Conservation (phyloP, 2,113 vertebrate genomes). For the Perognathus longimembris region DNA sequence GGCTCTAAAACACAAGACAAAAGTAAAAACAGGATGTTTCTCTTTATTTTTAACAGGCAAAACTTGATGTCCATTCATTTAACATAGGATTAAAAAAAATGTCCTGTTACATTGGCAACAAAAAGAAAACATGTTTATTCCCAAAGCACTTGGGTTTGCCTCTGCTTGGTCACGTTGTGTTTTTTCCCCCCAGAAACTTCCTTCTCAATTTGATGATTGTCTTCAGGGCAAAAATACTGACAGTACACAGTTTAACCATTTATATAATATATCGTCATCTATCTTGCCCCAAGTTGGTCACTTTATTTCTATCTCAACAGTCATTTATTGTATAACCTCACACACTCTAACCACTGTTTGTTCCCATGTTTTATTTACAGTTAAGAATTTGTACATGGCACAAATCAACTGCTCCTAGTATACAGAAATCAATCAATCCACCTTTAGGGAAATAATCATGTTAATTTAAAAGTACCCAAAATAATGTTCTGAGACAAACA, state of each 20-base stretch:
- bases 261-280: neutral
- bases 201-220: conserved; percentile 55
- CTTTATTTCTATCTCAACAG: no score
- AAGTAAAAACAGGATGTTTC: conserved; percentile 62
- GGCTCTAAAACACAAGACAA: neutral
- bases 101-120: neutral
- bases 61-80: conserved; percentile 61
- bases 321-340: conserved; percentile 16
- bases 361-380: conserved; percentile 55
- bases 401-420: conserved; percentile 68
- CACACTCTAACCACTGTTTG: neutral
- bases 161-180: neutral
- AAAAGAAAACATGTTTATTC: neutral
- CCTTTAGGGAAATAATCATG: conserved; percentile 58
- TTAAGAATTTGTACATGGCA: conserved; percentile 82
- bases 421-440: conserved; percentile 63
- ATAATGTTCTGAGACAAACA: conserved; percentile 51
- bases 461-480: conserved; percentile 56
- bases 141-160: neutral
- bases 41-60: conserved; percentile 71
- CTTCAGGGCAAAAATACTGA: conserved; percentile 33
- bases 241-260: no score
- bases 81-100: conserved; percentile 31
- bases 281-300: neutral
- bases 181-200: neutral